Conservation (phyloP, 2,113 vertebrate species). For the Pithys albifrons region DNA sequence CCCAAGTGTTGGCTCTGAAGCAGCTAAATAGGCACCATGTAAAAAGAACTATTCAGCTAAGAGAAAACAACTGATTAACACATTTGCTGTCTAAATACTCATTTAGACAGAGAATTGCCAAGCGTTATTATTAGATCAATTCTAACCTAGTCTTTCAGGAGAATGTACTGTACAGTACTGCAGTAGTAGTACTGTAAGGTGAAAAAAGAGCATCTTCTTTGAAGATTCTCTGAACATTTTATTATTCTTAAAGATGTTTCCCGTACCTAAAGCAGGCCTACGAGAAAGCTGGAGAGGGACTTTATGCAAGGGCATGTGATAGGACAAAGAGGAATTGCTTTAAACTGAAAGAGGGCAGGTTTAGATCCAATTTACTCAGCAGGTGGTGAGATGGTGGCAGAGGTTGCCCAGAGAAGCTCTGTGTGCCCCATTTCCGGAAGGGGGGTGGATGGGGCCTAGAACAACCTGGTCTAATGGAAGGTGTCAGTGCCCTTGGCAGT, state of each 20-base stretch:
- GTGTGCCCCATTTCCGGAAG: neutral
- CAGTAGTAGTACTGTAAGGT: neutral
- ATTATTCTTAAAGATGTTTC: neutral
- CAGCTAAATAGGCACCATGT: neutral
- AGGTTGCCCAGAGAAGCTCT: neutral
- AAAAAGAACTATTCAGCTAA: neutral
- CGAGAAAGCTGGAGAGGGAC: neutral
- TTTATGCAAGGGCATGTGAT: neutral
- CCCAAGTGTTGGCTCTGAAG: neutral
- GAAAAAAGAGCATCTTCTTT: neutral
- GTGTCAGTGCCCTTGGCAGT: neutral
- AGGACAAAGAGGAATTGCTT: neutral
- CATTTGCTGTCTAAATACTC: neutral
- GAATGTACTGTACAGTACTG: neutral
- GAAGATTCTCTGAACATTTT: neutral
- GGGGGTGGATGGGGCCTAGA: neutral
- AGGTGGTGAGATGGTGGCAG: neutral
- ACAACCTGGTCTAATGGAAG: neutral
- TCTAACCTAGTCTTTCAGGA: neutral
- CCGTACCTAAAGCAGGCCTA: neutral
- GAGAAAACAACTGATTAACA: neutral
- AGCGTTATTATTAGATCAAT: neutral
- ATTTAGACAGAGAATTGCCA: neutral
- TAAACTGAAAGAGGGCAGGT: neutral
- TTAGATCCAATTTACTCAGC: neutral